Evolutionary conservation across 2,888 invertebrate species (phyloP).

Genomic region (Sphaeridia pumilis): DNA sequence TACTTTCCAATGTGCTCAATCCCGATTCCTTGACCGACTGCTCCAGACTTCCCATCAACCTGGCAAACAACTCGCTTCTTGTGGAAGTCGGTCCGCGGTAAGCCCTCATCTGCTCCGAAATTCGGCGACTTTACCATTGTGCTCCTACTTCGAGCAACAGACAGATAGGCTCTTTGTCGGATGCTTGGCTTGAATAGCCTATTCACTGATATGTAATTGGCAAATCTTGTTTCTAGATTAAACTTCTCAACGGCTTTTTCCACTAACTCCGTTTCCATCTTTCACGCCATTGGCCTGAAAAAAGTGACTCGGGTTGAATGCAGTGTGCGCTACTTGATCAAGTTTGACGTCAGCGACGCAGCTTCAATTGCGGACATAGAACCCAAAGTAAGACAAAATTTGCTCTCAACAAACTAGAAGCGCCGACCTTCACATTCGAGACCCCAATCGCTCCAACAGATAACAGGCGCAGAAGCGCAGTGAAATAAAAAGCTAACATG

Average conservation of each 20-base stretch:
- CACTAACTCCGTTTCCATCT: slow-evolving; percentile 91
- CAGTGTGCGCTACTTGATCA: slow-evolving; percentile 61
- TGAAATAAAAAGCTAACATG: too few species aligned
- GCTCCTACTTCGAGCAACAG: too few species aligned
- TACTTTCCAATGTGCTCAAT: slow-evolving; percentile 59
- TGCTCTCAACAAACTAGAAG: too few species aligned
- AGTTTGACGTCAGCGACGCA: slow-evolving; percentile 34
- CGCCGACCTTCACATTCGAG: too few species aligned
- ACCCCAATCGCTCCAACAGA: too few species aligned
- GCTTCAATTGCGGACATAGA: slow-evolving; percentile 16
- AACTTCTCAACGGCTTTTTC: slow-evolving; percentile 93
- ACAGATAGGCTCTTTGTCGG: too few species aligned
- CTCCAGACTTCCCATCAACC: slow-evolving; percentile 43
- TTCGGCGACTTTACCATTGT: too few species aligned
- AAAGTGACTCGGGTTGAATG: slow-evolving; percentile 69
- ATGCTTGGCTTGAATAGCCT: too few species aligned
- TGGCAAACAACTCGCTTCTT: slow-evolving; percentile 43
- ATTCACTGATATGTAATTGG: too few species aligned
- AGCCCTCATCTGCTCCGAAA: slow-evolving; percentile 14
- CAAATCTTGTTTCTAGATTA: slow-evolving; percentile 57
- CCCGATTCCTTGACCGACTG: slow-evolving; percentile 48
- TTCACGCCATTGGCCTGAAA: slow-evolving; percentile 64
- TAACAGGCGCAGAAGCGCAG: too few species aligned
- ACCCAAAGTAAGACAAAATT: too few species aligned
- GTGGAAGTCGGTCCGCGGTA: slow-evolving; percentile 85